phyloP scores from a whole-genome alignment of 1,140 invertebrate species.

The Linepithema humile region DNA sequence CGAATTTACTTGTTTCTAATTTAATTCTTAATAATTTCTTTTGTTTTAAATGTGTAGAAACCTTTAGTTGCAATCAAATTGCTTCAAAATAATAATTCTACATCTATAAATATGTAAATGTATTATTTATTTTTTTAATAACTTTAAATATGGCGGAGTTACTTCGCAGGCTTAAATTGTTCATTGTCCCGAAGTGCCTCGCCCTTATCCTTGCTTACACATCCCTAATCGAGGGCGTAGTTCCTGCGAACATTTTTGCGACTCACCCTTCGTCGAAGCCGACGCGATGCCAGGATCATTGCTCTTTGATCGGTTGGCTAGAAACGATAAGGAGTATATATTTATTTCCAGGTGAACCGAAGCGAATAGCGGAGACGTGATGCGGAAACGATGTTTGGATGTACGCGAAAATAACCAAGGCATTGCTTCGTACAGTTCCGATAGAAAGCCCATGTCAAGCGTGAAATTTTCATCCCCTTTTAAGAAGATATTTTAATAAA shows the following conservation, averaged over 20 bases:
- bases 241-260: slow-evolving; percentile 42
- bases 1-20: too few species aligned
- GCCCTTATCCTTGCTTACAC: slow-evolving; percentile 7
- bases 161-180: background rate
- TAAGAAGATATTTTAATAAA: background rate
- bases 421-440: slow-evolving; percentile 73
- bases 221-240: slow-evolving; percentile 32
- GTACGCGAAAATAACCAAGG: slow-evolving; percentile 76
- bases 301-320: slow-evolving; percentile 62
- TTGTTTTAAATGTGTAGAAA: too few species aligned
- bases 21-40: too few species aligned
- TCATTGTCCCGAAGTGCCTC: background rate
- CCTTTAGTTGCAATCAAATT: too few species aligned
- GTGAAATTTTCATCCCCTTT: slow-evolving; percentile 45
- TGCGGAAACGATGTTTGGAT: slow-evolving; percentile 80
- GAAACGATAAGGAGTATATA: slow-evolving; percentile 73
- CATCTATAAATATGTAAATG: background rate
- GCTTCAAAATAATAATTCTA: too few species aligned
- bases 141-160: background rate
- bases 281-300: slow-evolving; percentile 56
- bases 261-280: slow-evolving; percentile 16
- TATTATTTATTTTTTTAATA: background rate
- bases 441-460: slow-evolving; percentile 47
- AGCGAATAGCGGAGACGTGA: slow-evolving; percentile 82
- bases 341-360: slow-evolving; percentile 82